Evolutionary conservation across 92 coral and sea anemone genomes (phyloP).

Genomic region (Epizoanthus ramosus): DNA sequence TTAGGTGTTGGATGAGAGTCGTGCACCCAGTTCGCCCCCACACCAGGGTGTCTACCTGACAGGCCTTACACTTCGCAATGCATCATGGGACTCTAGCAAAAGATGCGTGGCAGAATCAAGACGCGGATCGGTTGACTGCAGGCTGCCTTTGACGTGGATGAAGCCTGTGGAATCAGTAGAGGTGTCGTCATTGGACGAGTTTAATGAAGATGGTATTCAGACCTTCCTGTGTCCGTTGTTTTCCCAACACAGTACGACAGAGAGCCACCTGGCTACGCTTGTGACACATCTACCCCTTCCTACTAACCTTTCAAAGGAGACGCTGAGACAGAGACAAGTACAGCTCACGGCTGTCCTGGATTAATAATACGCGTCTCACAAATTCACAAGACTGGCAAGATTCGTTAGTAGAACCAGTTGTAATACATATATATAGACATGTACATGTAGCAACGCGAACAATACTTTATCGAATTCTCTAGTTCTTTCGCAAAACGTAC

Average conservation of each 20-base stretch:
- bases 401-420: background rate
- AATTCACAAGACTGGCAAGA: background rate
- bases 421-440: background rate
- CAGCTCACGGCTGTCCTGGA: slow-evolving; percentile 1
- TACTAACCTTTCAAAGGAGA: slow-evolving; percentile 49
- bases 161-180: slow-evolving; percentile 52
- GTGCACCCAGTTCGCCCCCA: slow-evolving; percentile 69
- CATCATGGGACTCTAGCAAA: slow-evolving; percentile 78
- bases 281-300: slow-evolving; percentile 59
- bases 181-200: slow-evolving; percentile 27
- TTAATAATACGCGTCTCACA: background rate
- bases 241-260: background rate
- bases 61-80: slow-evolving; percentile 72
- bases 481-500: too few species aligned
- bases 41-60: slow-evolving; percentile 76
- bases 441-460: background rate
- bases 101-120: slow-evolving; percentile 50
- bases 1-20: slow-evolving; percentile 59
- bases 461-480: too few species aligned
- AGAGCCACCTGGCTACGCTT: slow-evolving; percentile 21
- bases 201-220: slow-evolving; percentile 38
- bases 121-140: slow-evolving; percentile 28
- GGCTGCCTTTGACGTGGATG: slow-evolving; percentile 65
- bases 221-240: slow-evolving; percentile 72
- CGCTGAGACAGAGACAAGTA: slow-evolving; percentile 59